Evolutionary conservation across 2,113 vertebrate species (phyloP), one percentile per base, ranked within the genome.

Genomic region (Brachyhypopomus gauderio): DNA sequence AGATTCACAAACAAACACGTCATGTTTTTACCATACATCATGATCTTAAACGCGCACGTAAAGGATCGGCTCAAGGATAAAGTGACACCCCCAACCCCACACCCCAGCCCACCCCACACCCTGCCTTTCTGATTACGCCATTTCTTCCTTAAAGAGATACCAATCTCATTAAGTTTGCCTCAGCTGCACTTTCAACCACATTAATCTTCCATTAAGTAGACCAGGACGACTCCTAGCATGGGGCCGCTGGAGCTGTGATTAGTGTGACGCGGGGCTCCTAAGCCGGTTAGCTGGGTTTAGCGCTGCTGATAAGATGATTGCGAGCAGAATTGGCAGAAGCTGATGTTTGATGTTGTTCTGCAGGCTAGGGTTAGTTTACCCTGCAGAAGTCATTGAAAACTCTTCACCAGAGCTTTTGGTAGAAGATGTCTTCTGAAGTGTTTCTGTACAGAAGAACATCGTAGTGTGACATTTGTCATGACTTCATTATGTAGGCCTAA

Each of bases 201-300:
- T 78, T 78, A 75, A 74, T 85, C 83, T 78, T 78, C 52, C 75
- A 73, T 77, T 74, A 84, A 81, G 83, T 56, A 78, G 72, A 52
- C 69, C 41, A 62, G 75, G 70, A 19, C 58, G 78, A 73, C 60
- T 75, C 76, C 73, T 58, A 36, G 64, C 48, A 30, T 22, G 38
- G 62, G 70, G 72, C 78, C 25, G 84, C 70, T 71, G 66, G 80
- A 86, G 81, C 80, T 38, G 80, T 79, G 72, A 78, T 84, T 87
- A 84, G 82, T 60, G 78, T 84, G 87, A 86, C 66, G 75, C 81
- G 59, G 58, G 69, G 73, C 81, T 81, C 78, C 73, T 86, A 86
- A 86, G 83, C 36, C 72, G 81, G 78, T 88, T 83, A 81, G 34
- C 79, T 45, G 69, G 80, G 30, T 79, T 78, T 78, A 71, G 30